Evolutionary conservation across 2,888 invertebrate genomes (phyloP), one percentile per base, ranked within the genome.

Genomic region (Acleris literana): DNA sequence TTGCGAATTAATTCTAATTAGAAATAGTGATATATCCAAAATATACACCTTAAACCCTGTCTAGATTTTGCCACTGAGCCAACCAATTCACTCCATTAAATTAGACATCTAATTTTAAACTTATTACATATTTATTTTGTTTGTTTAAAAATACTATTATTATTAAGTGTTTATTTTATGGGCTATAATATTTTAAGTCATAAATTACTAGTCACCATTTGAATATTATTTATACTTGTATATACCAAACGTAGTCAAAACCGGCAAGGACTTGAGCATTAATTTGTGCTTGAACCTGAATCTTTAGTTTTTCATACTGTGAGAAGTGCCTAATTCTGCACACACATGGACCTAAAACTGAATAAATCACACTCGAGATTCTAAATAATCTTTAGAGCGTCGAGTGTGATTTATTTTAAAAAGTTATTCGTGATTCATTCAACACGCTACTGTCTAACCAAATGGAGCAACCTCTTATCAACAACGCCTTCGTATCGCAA

Each of bases 1-100:
- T 33, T 44, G 49, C 44, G 25, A 46, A 29, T 18, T 58, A 29
- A 58, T 48, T 44, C 52, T 64, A 58, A 51, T 18, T 57, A 52
- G 44, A 44, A 52, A 22, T 62, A 43, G 49, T 57, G 51, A 51
- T 56, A 48, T 58, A 39, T 11, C 44, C 18, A 2, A 61, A 29
- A 20, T 44, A 39, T 61, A 54, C 20, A 54, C n/a, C 16, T 46
- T 20, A 11, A 57, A 58, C 51, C 63, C 57, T 64, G 58, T 53
- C 33, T 16, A 55, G 33, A 44, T 22, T 33, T 33, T 29, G 17
- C 39, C 51, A 17, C 48, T 29, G 57, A 44, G 52, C 44, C 44
- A 29, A 48, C 33, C 25, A 29, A 20, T 57, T 22, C 29, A 20
- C 46, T 57, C 44, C 22, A n/a, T 57, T 43, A 29, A 29, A 33